Evolutionary conservation across 2,113 vertebrate species (phyloP), one percentile per base, ranked within the genome.

Genomic region (Carassius auratus): DNA sequence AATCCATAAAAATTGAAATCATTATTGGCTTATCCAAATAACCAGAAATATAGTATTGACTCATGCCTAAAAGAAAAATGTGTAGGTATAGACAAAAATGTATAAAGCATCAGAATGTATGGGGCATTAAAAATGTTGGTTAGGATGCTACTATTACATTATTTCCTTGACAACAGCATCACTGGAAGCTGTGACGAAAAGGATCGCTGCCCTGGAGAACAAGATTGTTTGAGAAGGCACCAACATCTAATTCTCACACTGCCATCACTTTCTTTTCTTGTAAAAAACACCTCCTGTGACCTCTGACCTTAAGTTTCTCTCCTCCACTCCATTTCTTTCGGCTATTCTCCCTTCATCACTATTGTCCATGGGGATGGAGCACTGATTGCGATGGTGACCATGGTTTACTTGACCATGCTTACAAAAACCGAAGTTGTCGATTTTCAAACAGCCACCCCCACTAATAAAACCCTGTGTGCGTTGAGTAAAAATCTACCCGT

Each of bases 121-220:
- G 4, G 45, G 8, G 36, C 69, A 73, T 71, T 1, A 55, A 2
- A 76, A 19, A 33, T 76, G 59, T 84, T 42, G 23, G 61, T 55
- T 45, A 83, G 17, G n/a, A 57, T 45, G 71, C 42, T 14, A 33
- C 38, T 81, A 36, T 85, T 78, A 5, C 73, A 85, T 38, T 10
- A 73, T 55, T 90, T 92, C 96, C 96, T 99, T 99, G 94, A 99
- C 96, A 88, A 85, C 84, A 1, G 55, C 42, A 84, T 94, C 90
- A 99, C 98, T 99, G 93, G 98, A 98, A 91, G 96, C 92, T 26
- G 95, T 99, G 92, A 96, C 96, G 17, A 98, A 98, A 94, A 96
- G 96, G 91, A 96, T 99, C 0, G 93, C 96, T 75, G 86, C 96
- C 89, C 93, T 99, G 94, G 98, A 99, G 95, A 99, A 98, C 93